phyloP scores from a whole-genome alignment of 2,888 invertebrate genomes.

The Lasioglossum leucozonium region DNA sequence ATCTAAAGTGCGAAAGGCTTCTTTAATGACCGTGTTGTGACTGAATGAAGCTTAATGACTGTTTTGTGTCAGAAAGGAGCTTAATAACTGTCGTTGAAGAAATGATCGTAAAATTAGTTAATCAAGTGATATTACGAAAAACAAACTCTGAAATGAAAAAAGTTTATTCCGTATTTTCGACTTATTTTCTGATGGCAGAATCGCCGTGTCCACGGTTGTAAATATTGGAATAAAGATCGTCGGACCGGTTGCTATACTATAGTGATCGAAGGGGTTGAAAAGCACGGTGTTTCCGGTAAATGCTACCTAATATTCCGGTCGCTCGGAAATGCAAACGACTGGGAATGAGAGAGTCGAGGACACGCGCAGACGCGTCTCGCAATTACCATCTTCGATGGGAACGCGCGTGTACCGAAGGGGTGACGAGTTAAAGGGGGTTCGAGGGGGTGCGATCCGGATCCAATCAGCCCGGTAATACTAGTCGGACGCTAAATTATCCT shows the following conservation, averaged over 20 bases:
- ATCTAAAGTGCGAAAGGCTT: not conserved
- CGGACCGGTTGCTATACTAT: not conserved
- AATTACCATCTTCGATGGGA: not conserved
- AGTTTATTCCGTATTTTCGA: not conserved
- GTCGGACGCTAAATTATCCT: slow-evolving; percentile 8
- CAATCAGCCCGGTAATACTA: slow-evolving; percentile 20
- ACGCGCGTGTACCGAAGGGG: not conserved
- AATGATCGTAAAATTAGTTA: not conserved
- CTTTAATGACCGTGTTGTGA: not conserved
- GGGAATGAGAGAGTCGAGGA: not conserved
- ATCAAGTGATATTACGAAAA: too few species aligned
- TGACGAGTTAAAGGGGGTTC: not conserved
- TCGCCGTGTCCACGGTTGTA: not conserved
- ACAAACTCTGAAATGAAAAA: not conserved
- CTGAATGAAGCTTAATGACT: too few species aligned
- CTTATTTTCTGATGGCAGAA: not conserved
- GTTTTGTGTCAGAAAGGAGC: not conserved
- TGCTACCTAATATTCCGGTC: not conserved
- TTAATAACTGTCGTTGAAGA: not conserved
- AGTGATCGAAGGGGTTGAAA: not conserved
- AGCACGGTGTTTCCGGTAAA: not conserved
- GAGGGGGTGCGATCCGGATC: not conserved
- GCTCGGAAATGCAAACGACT: not conserved
- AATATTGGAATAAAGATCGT: not conserved
- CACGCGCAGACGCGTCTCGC: not conserved